phyloP scores from a whole-genome alignment of 53 echinoderm and acorn worm species.

The Pentamera pediparva region DNA sequence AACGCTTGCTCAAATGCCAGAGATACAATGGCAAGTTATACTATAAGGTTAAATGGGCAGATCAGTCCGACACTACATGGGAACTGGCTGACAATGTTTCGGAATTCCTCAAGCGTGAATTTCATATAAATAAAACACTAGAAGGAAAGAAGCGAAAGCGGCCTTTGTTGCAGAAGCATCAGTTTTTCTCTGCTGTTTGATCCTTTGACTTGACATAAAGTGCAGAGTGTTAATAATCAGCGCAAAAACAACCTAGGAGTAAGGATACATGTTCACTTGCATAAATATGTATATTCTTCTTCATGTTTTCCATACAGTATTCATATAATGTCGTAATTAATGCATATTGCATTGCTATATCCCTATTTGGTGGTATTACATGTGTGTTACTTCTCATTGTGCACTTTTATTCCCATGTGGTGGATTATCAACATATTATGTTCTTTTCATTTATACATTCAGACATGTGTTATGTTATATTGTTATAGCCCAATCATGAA shows the following conservation, averaged over 20 bases:
- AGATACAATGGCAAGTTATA: constrained; percentile 14
- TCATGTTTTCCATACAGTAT: not conserved
- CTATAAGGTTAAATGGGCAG: constrained; percentile 20
- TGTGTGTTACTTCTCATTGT: no score
- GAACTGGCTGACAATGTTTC: constrained; percentile 4
- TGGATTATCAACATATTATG: no score
- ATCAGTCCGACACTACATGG: constrained; percentile 8
- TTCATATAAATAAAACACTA: constrained; percentile 5
- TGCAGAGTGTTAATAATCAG: not conserved
- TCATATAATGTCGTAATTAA: not conserved
- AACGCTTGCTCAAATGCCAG: not conserved
- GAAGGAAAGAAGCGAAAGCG: constrained; percentile 1
- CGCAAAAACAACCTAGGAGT: no score
- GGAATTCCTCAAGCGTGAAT: not conserved
- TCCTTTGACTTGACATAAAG: no score
- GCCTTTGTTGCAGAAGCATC: constrained; percentile 1
- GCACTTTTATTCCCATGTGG: no score
- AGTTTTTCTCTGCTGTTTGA: not conserved
- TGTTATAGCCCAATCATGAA: no score
- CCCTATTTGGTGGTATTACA: no score
- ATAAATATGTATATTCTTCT: not conserved
- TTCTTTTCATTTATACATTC: no score
- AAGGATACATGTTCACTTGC: no score
- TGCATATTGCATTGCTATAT: no score
- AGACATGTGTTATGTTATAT: no score